Percentiles rank a stretch among this genome's conserved stretches.
Evolutionary conservation across 2,888 invertebrate genomes (phyloP).

Genomic region (Polietes domitor): DNA sequence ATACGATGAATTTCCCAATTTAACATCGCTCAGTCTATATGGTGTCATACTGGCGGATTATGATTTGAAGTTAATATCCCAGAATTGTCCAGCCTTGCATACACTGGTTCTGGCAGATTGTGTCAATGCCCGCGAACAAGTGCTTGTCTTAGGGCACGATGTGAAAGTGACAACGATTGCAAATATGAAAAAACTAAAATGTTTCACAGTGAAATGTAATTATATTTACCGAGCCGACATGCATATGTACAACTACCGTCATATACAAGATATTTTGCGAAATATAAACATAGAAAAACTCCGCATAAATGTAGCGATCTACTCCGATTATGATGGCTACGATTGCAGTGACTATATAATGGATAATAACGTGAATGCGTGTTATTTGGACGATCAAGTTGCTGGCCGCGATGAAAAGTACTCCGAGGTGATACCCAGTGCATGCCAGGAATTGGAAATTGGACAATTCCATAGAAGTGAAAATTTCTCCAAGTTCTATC

Average conservation of each 20-base stretch:
- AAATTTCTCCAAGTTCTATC: neutral
- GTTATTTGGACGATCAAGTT: neutral
- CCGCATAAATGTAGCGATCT: neutral
- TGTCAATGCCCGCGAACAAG: neutral
- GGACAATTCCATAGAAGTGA: neutral
- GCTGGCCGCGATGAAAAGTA: too few species aligned
- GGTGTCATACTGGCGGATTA: neutral
- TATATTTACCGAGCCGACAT: neutral
- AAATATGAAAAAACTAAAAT: neutral
- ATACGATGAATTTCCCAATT: neutral
- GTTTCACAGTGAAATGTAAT: neutral
- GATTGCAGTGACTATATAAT: neutral
- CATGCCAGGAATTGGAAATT: neutral
- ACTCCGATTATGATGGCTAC: neutral
- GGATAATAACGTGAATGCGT: neutral
- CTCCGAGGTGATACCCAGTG: too few species aligned
- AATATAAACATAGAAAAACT: neutral
- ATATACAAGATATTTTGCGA: neutral
- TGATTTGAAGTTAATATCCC: neutral
- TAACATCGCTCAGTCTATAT: neutral
- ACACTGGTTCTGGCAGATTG: neutral
- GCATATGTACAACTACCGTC: conserved; percentile 2
- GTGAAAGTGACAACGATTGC: neutral
- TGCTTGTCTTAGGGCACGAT: neutral
- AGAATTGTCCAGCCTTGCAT: neutral